phyloP scores from a whole-genome alignment of 1,140 invertebrate genomes.

The Leguminivora glycinivorella region DNA sequence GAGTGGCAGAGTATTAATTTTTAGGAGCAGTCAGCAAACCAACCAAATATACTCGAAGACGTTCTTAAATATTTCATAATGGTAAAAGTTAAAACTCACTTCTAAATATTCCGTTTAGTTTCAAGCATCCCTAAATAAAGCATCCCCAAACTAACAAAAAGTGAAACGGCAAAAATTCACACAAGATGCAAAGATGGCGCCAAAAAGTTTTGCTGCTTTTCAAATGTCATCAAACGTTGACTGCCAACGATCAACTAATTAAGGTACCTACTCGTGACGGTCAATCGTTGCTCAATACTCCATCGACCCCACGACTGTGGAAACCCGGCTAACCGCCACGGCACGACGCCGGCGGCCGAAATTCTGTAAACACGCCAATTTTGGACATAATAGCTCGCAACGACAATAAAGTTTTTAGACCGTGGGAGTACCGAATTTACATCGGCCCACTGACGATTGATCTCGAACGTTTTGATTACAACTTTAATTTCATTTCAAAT shows the following conservation, averaged over 20 bases:
- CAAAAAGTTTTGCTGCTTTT: slow-evolving; percentile 32
- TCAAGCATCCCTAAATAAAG: background rate
- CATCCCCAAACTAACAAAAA: background rate
- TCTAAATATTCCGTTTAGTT: too few species aligned
- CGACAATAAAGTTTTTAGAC: slow-evolving; percentile 41
- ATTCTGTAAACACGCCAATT: slow-evolving; percentile 48
- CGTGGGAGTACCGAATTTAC: slow-evolving; percentile 40
- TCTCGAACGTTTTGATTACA: background rate
- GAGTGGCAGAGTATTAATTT: background rate
- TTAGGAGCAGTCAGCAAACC: too few species aligned
- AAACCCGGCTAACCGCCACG: slow-evolving; percentile 46
- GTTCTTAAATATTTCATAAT: too few species aligned
- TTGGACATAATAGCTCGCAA: slow-evolving; percentile 47
- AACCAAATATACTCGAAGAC: too few species aligned
- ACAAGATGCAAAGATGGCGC: slow-evolving; percentile 3
- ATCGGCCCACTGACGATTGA: slow-evolving; percentile 19
- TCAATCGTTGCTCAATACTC: slow-evolving; percentile 40
- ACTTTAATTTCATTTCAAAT: background rate
- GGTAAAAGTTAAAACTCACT: too few species aligned
- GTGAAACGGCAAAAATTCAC: background rate
- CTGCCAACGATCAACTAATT: slow-evolving; percentile 13
- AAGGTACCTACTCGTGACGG: slow-evolving; percentile 38
- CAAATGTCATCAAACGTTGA: background rate
- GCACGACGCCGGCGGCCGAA: slow-evolving; percentile 46
- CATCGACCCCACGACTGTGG: slow-evolving; percentile 44